Conservation (phyloP, 2,797 vertebrate species). For the Sebastes vulpes region DNA sequence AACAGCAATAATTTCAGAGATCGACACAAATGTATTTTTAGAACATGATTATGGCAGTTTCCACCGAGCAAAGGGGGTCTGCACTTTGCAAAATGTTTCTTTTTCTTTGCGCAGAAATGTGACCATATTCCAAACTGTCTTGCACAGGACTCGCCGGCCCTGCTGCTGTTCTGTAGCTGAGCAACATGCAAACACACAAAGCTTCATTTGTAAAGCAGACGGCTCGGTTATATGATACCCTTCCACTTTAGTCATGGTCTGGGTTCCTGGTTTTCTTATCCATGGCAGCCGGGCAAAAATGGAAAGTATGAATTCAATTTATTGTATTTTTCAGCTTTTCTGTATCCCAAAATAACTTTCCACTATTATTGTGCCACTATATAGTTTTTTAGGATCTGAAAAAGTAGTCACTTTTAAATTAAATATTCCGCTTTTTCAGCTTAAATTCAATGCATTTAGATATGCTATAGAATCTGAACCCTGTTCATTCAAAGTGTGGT, state of each 20-base stretch:
- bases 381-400: conserved; percentile 28
- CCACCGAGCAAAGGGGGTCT: conserved; percentile 62
- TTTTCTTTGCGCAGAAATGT: conserved; percentile 65
- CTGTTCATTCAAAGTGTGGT: neutral
- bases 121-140: conserved; percentile 64
- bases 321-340: conserved; percentile 65
- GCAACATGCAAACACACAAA: conserved; percentile 89
- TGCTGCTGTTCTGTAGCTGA: conserved; percentile 80
- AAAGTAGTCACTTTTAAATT: neutral
- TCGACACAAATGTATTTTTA: conserved; percentile 76
- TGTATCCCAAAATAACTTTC: conserved; percentile 64
- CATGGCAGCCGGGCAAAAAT: conserved; percentile 68
- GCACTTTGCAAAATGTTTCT: conserved; percentile 69
- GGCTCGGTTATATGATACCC: conserved; percentile 79
- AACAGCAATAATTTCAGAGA: conserved; percentile 62
- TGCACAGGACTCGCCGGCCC: conserved; percentile 57
- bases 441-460: neutral
- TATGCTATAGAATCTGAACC: neutral
- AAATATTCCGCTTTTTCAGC: neutral
- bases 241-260: conserved; percentile 81
- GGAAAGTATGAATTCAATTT: conserved; percentile 76
- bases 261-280: conserved; percentile 79
- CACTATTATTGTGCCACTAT: conserved; percentile 23
- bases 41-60: conserved; percentile 67
- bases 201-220: conserved; percentile 84